These are phyloP conservation scores for Muscidifurax raptorellus DNA, from an alignment of 1,140 invertebrate species.

Conservation along the genomic window DNA sequence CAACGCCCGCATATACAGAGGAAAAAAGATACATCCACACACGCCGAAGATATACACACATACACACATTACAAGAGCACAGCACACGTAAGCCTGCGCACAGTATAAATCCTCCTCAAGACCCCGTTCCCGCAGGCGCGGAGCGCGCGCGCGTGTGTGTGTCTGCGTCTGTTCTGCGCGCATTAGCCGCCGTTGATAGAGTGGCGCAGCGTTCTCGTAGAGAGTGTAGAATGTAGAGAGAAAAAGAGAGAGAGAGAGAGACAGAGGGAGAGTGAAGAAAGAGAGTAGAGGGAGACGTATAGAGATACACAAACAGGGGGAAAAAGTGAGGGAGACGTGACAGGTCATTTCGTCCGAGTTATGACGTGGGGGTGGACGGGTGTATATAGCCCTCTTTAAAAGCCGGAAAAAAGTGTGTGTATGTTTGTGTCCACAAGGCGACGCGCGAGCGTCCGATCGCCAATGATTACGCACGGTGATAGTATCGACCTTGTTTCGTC, in stretches of 20 bases:
- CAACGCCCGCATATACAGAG: not conserved
- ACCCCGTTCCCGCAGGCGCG: conserved; percentile 53
- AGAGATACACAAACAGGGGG: no score
- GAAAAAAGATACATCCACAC: not conserved
- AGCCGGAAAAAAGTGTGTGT: not conserved
- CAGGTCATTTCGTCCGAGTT: not conserved
- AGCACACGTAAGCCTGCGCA: not conserved
- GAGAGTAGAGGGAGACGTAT: no score
- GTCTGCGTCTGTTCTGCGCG: not conserved
- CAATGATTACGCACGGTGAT: conserved; percentile 11
- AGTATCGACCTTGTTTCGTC: conserved; percentile 18
- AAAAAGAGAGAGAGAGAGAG: not conserved
- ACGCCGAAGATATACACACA: no score
- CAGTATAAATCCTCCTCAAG: conserved; percentile 53
- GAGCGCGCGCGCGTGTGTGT: conserved; percentile 35
- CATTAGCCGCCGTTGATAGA: not conserved
- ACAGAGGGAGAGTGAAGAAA: no score
- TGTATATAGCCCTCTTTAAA: no score
- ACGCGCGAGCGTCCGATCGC: no score
- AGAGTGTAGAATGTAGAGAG: not conserved
- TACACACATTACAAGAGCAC: not conserved
- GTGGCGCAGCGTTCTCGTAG: no score
- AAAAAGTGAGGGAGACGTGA: not conserved
- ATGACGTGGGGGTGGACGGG: not conserved
- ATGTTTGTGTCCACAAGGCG: no score